These are phyloP conservation scores for Nothobranchius furzeri DNA, from an alignment of 2,113 vertebrate species.

Conservation along the genomic window DNA sequence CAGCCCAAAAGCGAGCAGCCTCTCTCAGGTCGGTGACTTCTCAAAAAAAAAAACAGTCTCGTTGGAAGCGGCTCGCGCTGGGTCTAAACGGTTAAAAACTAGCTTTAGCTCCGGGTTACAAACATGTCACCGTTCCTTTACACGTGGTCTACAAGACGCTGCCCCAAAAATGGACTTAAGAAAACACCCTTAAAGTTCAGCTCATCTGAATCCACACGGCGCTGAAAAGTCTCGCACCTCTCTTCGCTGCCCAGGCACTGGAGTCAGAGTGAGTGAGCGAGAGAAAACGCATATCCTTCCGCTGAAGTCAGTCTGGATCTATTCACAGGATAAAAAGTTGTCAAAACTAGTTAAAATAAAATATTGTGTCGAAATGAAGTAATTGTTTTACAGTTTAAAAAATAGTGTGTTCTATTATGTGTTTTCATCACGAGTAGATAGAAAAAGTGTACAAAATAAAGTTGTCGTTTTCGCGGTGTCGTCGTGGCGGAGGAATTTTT, in stretches of 20 bases:
- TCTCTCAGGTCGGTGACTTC: slow-evolving; percentile 56
- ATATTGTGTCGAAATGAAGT: background rate
- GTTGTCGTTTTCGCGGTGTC: slow-evolving; percentile 46
- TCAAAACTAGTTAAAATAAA: background rate
- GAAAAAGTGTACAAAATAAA: background rate
- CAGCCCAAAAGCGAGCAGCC: slow-evolving; percentile 72
- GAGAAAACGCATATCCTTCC: slow-evolving; percentile 71
- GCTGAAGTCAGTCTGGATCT: slow-evolving; percentile 66
- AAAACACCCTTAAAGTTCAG: slow-evolving; percentile 14
- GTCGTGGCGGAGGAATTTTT: slow-evolving; percentile 83
- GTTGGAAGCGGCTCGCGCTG: background rate
- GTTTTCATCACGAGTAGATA: rapidly evolving
- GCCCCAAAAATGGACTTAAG: slow-evolving; percentile 6
- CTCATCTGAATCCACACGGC: slow-evolving; percentile 3
- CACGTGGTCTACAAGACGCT: background rate
- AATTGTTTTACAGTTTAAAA: rapidly evolving
- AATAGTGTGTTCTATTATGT: rapidly evolving
- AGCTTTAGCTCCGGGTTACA: slow-evolving; percentile 4
- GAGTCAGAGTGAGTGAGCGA: slow-evolving; percentile 29
- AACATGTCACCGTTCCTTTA: slow-evolving; percentile 2
- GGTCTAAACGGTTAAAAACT: background rate
- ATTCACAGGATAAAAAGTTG: background rate
- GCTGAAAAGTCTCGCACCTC: slow-evolving; percentile 53
- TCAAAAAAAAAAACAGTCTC: slow-evolving; percentile 26
- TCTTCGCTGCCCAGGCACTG: slow-evolving; percentile 41